phyloP scores from a whole-genome alignment of 2,113 vertebrate species.

The Hyla sarda region DNA sequence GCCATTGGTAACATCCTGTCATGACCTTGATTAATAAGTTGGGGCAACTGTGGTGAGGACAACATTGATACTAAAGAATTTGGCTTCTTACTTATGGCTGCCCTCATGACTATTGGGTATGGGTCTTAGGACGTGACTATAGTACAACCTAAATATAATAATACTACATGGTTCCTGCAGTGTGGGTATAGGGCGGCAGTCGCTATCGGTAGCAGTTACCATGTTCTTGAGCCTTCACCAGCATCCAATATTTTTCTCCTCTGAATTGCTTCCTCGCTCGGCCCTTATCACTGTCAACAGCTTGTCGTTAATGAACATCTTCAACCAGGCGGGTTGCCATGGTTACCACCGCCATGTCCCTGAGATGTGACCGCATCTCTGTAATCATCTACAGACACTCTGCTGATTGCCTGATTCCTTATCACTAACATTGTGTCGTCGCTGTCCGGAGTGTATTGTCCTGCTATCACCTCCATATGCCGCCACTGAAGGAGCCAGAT shows the following conservation, averaged over 20 bases:
- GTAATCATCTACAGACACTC: constrained; percentile 51
- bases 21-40: too few species aligned
- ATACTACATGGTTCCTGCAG: neutral
- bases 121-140: neutral
- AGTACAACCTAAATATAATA: neutral
- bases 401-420: constrained; percentile 47
- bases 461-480: constrained; percentile 2
- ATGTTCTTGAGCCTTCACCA: neutral
- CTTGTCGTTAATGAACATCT: constrained; percentile 50
- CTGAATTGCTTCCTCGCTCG: constrained; percentile 5
- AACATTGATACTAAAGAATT: too few species aligned
- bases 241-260: neutral
- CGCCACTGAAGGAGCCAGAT: neutral
- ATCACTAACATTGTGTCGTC: constrained; percentile 11
- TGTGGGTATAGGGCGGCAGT: neutral
- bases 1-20: neutral
- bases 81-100: too few species aligned
- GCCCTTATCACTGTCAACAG: constrained; percentile 48
- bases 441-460: neutral
- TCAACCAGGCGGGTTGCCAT: constrained; percentile 31
- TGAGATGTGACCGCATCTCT: constrained; percentile 42
- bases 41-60: too few species aligned
- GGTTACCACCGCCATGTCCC: constrained; percentile 22
- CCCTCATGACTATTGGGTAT: neutral
- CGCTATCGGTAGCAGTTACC: neutral